These are phyloP conservation scores for Nestor notabilis DNA, from an alignment of 2,113 vertebrate species.

Conservation along the genomic window DNA sequence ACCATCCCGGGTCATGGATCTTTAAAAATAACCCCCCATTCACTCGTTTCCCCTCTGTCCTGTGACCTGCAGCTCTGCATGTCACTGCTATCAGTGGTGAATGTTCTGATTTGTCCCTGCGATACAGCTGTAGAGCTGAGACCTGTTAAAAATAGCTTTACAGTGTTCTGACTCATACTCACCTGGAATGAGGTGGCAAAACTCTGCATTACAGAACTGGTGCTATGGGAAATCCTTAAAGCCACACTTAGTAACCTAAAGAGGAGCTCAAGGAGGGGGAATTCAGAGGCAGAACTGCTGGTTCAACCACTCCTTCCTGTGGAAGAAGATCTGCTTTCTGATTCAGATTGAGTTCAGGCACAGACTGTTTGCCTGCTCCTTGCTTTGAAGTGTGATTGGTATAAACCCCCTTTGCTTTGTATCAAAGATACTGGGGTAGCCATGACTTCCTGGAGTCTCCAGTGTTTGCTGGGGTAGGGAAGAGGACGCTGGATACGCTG, in stretches of 20 bases:
- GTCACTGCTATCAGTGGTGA: not conserved
- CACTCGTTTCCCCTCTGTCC: not conserved
- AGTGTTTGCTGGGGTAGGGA: not conserved
- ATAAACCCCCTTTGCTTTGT: not conserved
- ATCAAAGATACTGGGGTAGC: not conserved
- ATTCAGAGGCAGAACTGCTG: not conserved
- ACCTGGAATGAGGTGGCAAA: not conserved
- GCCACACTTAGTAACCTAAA: not conserved
- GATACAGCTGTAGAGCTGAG: not conserved
- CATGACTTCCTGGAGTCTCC: not conserved
- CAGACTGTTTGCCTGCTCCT: not conserved
- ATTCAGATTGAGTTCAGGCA: not conserved
- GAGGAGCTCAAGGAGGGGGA: not conserved
- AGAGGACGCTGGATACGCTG: not conserved
- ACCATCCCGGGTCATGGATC: not conserved
- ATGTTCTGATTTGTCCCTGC: not conserved
- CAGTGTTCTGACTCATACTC: conserved; percentile 1
- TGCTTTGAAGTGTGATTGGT: not conserved
- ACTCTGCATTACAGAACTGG: not conserved
- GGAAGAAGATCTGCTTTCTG: not conserved
- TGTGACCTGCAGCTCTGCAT: not conserved
- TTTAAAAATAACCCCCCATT: not conserved
- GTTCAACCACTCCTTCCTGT: not conserved
- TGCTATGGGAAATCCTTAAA: not conserved
- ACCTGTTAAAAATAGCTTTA: not conserved